A percentile compares a stretch with the other conserved stretches of the same genome.
Evolutionary conservation across 2,797 vertebrate genomes (phyloP).

Genomic region (Mycteria americana): DNA sequence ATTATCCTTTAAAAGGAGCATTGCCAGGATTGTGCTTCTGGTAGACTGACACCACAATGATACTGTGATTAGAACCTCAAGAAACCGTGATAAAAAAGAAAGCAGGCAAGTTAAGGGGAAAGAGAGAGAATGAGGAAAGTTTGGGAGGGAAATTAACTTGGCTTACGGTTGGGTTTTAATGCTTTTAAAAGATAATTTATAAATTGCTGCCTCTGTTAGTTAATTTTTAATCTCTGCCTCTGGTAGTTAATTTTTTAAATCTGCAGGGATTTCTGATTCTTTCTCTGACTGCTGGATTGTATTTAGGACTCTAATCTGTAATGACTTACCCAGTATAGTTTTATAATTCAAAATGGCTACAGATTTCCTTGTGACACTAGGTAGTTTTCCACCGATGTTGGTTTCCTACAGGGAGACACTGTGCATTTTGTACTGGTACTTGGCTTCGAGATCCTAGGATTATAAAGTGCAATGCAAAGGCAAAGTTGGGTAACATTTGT

Average conservation of each 20-base stretch:
- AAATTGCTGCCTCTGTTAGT: neutral
- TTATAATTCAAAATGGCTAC: neutral
- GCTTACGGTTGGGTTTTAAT: neutral
- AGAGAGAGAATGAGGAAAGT: neutral
- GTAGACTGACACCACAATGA: neutral
- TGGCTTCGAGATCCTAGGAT: neutral
- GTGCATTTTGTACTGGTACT: neutral
- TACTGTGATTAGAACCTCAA: neutral
- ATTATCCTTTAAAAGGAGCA: neutral
- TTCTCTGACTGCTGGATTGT: neutral
- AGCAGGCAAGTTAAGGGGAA: neutral
- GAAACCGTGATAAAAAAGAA: neutral
- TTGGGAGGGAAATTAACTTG: neutral
- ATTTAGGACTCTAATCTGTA: neutral
- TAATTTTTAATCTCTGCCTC: neutral
- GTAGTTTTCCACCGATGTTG: neutral
- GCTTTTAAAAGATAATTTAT: neutral
- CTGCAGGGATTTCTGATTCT: neutral
- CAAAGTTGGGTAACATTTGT: neutral
- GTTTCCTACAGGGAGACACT: neutral
- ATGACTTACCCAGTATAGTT: neutral
- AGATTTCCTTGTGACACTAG: neutral
- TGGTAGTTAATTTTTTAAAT: neutral
- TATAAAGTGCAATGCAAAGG: neutral
- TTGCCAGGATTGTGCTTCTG: neutral